phyloP scores from a whole-genome alignment of 2,797 vertebrate genomes.

The Remorina albescens region DNA sequence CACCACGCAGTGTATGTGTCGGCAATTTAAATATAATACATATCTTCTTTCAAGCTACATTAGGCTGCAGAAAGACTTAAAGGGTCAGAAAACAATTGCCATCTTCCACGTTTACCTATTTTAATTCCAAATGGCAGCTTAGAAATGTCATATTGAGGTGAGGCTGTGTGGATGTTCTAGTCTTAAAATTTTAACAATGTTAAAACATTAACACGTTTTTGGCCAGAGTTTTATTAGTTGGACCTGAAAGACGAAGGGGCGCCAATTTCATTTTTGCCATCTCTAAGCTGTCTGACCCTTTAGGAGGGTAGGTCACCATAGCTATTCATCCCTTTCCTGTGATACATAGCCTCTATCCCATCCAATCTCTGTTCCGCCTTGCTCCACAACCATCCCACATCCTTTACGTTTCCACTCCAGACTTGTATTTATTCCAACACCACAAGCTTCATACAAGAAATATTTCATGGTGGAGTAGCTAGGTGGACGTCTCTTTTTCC shows the following conservation, averaged over 20 bases:
- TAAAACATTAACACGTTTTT: too few relatives aligned
- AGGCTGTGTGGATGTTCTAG: not conserved
- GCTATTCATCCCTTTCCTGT: conserved; percentile 36
- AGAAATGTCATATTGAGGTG: not conserved
- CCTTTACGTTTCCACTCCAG: not conserved
- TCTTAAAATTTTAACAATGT: conserved; percentile 28
- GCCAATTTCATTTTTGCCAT: conserved; percentile 51
- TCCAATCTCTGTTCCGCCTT: conserved; percentile 12
- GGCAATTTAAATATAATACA: not conserved
- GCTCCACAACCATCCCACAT: not conserved
- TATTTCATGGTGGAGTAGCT: too few relatives aligned
- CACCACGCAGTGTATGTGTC: not conserved
- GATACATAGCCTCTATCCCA: conserved; percentile 16
- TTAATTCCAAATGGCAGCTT: not conserved
- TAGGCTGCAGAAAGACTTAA: not conserved
- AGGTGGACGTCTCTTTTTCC: too few relatives aligned
- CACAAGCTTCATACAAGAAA: not conserved
- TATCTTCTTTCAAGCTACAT: not conserved
- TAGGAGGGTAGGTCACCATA: conserved; percentile 26
- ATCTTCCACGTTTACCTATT: not conserved
- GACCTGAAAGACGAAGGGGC: conserved; percentile 31
- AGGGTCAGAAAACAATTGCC: not conserved
- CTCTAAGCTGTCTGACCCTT: conserved; percentile 50
- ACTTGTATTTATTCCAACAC: not conserved
- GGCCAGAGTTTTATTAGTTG: conserved; percentile 29